A percentile compares a stretch with the other conserved stretches of the same genome.
Conservation (phyloP, 2,113 vertebrate species). For the Poeciliopsis retropinna region DNA sequence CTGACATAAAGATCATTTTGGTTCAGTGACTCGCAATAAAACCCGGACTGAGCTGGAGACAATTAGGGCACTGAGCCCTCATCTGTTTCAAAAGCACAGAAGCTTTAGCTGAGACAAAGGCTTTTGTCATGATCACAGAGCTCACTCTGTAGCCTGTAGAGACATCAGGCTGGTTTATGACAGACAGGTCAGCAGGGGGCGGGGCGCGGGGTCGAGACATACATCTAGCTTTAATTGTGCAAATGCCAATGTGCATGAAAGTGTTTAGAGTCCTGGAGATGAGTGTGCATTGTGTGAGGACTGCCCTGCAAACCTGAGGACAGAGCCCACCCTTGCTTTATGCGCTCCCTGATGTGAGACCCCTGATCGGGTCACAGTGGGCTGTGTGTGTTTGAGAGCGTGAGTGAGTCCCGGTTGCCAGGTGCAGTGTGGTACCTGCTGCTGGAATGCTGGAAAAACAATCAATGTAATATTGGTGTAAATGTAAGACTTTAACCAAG, state of each 20-base stretch:
- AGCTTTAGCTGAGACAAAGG: constrained; percentile 64
- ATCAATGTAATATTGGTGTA: background rate
- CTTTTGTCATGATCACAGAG: constrained; percentile 63
- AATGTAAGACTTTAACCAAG: background rate
- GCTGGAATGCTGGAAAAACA: constrained; percentile 53
- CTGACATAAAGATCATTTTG: constrained; percentile 53
- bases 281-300: constrained; percentile 40
- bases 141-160: constrained; percentile 50
- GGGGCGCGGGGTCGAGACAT: constrained; percentile 21
- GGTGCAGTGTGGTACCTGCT: constrained; percentile 32
- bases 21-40: constrained; percentile 59
- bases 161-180: constrained; percentile 72
- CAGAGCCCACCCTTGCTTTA: constrained; percentile 14
- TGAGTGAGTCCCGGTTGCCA: constrained; percentile 42
- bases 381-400: constrained; percentile 5
- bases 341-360: constrained; percentile 52
- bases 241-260: constrained; percentile 10
- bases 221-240: constrained; percentile 34
- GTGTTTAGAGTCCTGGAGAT: constrained; percentile 17
- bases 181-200: constrained; percentile 63
- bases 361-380: constrained; percentile 46
- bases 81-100: constrained; percentile 46
- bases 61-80: constrained; percentile 48
- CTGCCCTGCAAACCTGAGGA: constrained; percentile 12
- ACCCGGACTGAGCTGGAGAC: constrained; percentile 42